Base-by-base conservation (phyloP, 2,113 vertebrate species). In the Dromiciops gliroides region DNA sequence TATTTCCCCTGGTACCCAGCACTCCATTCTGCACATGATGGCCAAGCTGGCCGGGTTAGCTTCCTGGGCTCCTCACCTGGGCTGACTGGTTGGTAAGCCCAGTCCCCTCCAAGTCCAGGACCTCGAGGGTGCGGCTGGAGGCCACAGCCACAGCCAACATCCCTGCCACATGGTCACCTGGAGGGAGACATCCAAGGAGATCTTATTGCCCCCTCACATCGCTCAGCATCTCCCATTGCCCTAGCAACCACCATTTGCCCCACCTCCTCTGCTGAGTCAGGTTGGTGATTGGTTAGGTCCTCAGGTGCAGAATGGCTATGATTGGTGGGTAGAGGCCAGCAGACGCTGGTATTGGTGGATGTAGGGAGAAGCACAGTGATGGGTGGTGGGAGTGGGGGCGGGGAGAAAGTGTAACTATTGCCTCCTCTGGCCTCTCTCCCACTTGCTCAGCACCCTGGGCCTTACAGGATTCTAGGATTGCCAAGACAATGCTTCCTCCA, bases 61-160 rank as follows among this genome's bases (percentile, higher is more conserved):
- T 48, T 31, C 89, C 89, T 50, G 47, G 26, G 23, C 53, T 95
- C 93, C 96, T 97, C 96, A 99, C 99, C 99, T 99, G 99, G 93
- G 99, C 99, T 53, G 99, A 99, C 94, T 99, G 99, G 98, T 99
- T 99, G 92, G 99, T 99, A 90, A 99, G 99, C 94, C 99, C 99
- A 0, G 99, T 99, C 97, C 99, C 99, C 95, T 99, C 99, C 98
- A 99, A 98, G 96, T 99, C 99, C 98, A 99, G 98, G 89, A 99
- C 99, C 97, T 99, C 99, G 1, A 99, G 98, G 49, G 99, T 99
- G 93, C 99, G 99, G 95, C 99, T 99, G 67, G 99, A 99, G 14
- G 99, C 99, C 98, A 99, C 99, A 24, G 99, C 99, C 0, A 99
- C 99, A 0, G 99, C 99, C 22, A 99, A 98, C 99, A 99, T 99